Evolutionary conservation across 2,797 vertebrate species (phyloP).

Genomic region (Melanotaenia parkinsoni): DNA sequence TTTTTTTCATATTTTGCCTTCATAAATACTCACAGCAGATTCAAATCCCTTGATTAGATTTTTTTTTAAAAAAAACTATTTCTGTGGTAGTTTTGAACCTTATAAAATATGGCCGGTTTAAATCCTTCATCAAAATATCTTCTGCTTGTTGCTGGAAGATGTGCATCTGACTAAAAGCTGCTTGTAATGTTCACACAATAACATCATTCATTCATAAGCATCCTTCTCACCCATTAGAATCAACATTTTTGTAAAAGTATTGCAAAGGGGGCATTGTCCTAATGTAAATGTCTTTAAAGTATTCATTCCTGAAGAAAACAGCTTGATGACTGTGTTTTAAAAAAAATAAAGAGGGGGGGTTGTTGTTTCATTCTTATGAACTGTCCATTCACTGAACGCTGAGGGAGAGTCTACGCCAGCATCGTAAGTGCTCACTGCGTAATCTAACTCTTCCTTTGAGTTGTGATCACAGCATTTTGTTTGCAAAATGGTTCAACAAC

Average conservation of each 20-base stretch:
- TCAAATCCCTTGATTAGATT: conserved; percentile 27
- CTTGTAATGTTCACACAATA: conserved; percentile 37
- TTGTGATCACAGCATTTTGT: conserved; percentile 16
- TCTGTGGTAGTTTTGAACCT: conserved; percentile 21
- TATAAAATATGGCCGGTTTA: conserved; percentile 16
- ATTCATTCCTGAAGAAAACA: conserved; percentile 22
- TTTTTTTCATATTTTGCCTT: conserved; percentile 57
- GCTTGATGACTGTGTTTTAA: background rate
- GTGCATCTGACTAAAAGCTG: conserved; percentile 33
- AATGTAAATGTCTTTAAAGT: conserved; percentile 51
- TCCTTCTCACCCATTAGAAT: conserved; percentile 63
- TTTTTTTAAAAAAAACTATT: background rate
- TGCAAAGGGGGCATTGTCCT: conserved; percentile 51
- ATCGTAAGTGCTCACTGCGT: conserved; percentile 21
- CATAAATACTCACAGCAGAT: conserved; percentile 54
- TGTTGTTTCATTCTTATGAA: background rate
- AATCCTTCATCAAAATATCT: conserved; percentile 62
- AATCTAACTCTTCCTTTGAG: conserved; percentile 4
- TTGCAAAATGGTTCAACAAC: conserved; percentile 27
- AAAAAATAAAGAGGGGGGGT: background rate
- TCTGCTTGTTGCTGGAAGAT: conserved; percentile 28
- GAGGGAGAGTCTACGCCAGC: background rate
- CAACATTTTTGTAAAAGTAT: conserved; percentile 39
- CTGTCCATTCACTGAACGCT: background rate
- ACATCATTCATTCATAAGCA: conserved; percentile 54